Evolutionary conservation across 2,113 vertebrate genomes (phyloP).

Genomic region (Bathybates hornii): DNA sequence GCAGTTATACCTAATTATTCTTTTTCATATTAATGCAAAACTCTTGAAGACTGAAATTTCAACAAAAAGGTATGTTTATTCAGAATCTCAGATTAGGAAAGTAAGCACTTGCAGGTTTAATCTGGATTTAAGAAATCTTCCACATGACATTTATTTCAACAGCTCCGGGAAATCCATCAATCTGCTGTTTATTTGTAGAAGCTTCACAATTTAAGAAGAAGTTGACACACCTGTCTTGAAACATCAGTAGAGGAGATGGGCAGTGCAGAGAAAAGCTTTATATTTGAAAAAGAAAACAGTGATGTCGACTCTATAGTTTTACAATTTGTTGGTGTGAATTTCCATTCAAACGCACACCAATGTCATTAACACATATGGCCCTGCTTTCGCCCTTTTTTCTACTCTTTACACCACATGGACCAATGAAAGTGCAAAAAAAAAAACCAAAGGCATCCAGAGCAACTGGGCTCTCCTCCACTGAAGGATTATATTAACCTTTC

Average conservation of each 20-base stretch:
- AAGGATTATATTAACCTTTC: conserved; percentile 72
- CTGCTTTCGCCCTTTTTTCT: background rate
- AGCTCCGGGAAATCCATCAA: accelerated
- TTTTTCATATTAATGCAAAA: background rate
- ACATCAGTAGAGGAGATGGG: background rate
- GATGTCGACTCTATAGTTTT: background rate
- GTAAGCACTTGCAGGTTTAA: background rate
- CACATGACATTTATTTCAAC: accelerated
- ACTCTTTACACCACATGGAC: background rate
- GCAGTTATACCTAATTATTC: background rate
- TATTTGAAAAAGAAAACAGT: background rate
- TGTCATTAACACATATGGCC: background rate
- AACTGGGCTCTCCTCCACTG: conserved; percentile 27
- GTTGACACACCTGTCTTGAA: background rate
- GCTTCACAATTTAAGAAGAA: background rate
- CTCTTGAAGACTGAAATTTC: background rate
- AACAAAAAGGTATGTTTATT: accelerated
- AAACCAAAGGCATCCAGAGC: background rate
- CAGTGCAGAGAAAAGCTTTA: background rate
- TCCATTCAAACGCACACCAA: background rate
- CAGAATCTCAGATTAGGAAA: background rate
- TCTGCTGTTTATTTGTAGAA: background rate
- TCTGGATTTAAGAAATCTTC: background rate
- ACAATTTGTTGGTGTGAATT: background rate
- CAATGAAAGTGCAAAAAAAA: background rate